Evolutionary conservation across 2,888 invertebrate genomes (phyloP), one percentile per base, ranked within the genome.

Genomic region (Tetheella fluctuosa): DNA sequence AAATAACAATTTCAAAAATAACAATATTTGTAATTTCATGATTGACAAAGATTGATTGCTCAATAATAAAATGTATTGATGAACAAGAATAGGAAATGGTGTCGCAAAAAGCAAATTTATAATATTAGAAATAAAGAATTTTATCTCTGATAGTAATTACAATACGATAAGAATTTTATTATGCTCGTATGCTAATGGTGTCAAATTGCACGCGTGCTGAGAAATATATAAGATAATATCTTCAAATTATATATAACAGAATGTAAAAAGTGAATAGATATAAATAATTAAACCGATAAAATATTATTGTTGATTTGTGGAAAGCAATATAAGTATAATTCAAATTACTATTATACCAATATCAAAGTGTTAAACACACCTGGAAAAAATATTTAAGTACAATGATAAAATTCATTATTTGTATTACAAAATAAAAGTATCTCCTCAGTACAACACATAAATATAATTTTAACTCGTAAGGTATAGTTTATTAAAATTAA

Each of bases 131-230:
- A 74, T 82, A 84, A 86, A 85, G 80, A 61, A 84, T 88, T 89
- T 89, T 88, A 88, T 86, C 87, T 88, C 83, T 81, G 87, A 84
- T 81, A 81, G 76, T 82, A 76, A 82, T 79, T 75, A 69, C 39
- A 69, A 63, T 60, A 66, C 63, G 67, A 74, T 85, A 86, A 88
- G 81, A 82, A 48, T 86, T 88, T 84, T 83, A 86, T 78, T 81
- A 85, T 70, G 90, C 90, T 89, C 85, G 86, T 86, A 86, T 78
- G 90, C 90, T 90, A 84, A 83, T 82, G 76, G 87, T 90, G 90
- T 90, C 85, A 87, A 88, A 87, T 73, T 86, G 91, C 92, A 91
- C 91, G 92, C 91, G 86, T 88, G 88, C 88, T 87, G 77, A 81
- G 78, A 48, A 77, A 76, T 74, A 71, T 62, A 74, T 68, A 73